Conservation (phyloP, 2,888 invertebrate species). For the Xanthorhoe spadicearia region DNA sequence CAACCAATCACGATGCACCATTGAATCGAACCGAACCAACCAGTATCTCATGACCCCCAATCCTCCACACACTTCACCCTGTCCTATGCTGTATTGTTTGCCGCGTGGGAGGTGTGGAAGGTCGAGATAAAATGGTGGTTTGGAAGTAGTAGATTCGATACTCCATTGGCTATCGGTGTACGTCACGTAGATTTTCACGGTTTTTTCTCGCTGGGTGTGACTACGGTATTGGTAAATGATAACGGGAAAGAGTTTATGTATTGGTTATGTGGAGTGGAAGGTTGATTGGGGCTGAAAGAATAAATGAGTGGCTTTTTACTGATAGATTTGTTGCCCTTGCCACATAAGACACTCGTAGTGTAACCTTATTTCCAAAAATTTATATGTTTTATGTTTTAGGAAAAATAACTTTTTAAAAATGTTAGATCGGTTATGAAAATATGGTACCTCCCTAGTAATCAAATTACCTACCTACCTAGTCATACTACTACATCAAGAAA, state of each 20-base stretch:
- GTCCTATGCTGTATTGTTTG: constrained; percentile 6
- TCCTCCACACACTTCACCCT: constrained; percentile 30
- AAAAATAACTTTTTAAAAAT: too few relatives aligned
- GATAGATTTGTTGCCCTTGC: not conserved
- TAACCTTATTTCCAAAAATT: too few relatives aligned
- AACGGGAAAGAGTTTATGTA: constrained; percentile 34
- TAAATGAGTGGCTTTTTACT: not conserved
- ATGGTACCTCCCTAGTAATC: too few relatives aligned
- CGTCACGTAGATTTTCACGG: constrained; percentile 80
- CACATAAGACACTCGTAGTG: not conserved
- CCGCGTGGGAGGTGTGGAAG: constrained; percentile 48
- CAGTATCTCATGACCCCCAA: constrained; percentile 50
- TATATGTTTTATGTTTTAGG: too few relatives aligned
- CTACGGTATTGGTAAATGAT: constrained; percentile 56
- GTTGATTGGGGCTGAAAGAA: constrained; percentile 10
- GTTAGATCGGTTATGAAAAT: too few relatives aligned
- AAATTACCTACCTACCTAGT: too few relatives aligned
- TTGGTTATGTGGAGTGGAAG: constrained; percentile 12
- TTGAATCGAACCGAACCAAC: constrained; percentile 64
- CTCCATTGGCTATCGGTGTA: constrained; percentile 76
- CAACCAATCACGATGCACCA: constrained; percentile 73
- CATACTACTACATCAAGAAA: too few relatives aligned
- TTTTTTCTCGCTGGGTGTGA: constrained; percentile 61
- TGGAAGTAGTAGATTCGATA: constrained; percentile 72
- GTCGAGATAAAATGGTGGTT: constrained; percentile 45